Base-by-base conservation (phyloP, 1,140 invertebrate species). In the Agrilus planipennis region DNA sequence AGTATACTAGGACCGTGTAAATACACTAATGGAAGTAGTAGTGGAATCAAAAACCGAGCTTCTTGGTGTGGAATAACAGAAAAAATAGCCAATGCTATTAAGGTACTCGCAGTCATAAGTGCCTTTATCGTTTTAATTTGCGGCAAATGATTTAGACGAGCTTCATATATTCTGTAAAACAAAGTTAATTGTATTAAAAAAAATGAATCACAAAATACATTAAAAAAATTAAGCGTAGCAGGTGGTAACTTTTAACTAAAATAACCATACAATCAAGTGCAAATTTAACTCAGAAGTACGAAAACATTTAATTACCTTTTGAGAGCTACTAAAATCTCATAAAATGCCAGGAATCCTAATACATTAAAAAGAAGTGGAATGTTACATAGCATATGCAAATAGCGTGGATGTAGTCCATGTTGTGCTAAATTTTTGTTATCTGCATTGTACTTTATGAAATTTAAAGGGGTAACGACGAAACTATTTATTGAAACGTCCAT, bases 61-160 rank as follows among this genome's bases (percentile, higher is more conserved):
- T 96, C 90, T 63, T 96, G 90, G 58, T 95, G 91, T 2, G 88
- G 86, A 57, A 93, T 82, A 1, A 83, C 42, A 0, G 89, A 94
- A 1, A 96, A 57, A 3, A 84, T 34, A 6, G 70, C 55, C 0
- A 93, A 61, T 0, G 90, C 89, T 22, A 78, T 57, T n/a, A 84
- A 65, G 31, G 81, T 76, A 7, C 78, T 81, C 19, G 74, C 71
- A 2, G 75, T 71, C 79, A 89, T 83, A 21, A 87, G 60, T 1
- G 79, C 78, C 39, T 76, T 76, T 31, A 87, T 76, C 48, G 76
- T 82, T 54, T 82, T 75, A 29, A 84, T 71, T 47, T 76, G 67
- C 15, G 85, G 84, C 47, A 88, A 52, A 44, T 77, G 67, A 36
- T n/a, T n/a, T n/a, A n/a, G n/a, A n/a, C n/a, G n/a, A n/a, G n/a